Evolutionary conservation across 1,140 invertebrate genomes (phyloP).

Genomic region (Drosophila kurseongensis): DNA sequence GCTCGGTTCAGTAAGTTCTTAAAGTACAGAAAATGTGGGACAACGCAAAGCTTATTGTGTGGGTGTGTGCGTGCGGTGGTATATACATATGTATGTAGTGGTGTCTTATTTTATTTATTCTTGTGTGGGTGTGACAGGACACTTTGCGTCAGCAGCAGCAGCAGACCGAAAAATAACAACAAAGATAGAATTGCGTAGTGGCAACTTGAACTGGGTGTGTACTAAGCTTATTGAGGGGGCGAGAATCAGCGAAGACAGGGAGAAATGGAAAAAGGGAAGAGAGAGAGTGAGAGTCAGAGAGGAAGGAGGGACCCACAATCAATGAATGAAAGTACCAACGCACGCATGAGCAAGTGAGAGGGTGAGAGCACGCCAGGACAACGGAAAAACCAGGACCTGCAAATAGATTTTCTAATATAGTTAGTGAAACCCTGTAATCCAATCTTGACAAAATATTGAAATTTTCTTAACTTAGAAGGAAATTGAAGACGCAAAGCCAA

Average conservation of each 20-base stretch:
- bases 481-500: background rate
- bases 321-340: conserved; percentile 62
- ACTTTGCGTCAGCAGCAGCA: conserved; percentile 71
- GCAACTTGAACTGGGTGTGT: conserved; percentile 43
- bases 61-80: conserved; percentile 18
- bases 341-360: conserved; percentile 35
- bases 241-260: background rate
- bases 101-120: conserved; percentile 12
- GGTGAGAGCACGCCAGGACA: conserved; percentile 1
- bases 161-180: conserved; percentile 42
- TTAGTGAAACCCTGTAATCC: conserved; percentile 14
- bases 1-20: conserved; percentile 48
- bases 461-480: conserved; percentile 3
- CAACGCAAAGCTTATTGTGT: conserved; percentile 52
- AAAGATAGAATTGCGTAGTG: conserved; percentile 52
- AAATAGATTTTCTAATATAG: conserved; percentile 4
- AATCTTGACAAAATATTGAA: conserved; percentile 25
- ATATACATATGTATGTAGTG: conserved; percentile 12
- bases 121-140: conserved; percentile 65
- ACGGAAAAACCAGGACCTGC: conserved; percentile 12
- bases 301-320: conserved; percentile 43
- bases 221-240: background rate
- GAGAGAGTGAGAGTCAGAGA: conserved; percentile 29
- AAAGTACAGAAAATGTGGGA: conserved; percentile 66
- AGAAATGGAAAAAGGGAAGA: background rate